Percentiles rank a stretch among this genome's conserved stretches.
These are phyloP conservation scores for Uropetala carovei DNA, from an alignment of 2,888 invertebrate species.

Conservation along the genomic window DNA sequence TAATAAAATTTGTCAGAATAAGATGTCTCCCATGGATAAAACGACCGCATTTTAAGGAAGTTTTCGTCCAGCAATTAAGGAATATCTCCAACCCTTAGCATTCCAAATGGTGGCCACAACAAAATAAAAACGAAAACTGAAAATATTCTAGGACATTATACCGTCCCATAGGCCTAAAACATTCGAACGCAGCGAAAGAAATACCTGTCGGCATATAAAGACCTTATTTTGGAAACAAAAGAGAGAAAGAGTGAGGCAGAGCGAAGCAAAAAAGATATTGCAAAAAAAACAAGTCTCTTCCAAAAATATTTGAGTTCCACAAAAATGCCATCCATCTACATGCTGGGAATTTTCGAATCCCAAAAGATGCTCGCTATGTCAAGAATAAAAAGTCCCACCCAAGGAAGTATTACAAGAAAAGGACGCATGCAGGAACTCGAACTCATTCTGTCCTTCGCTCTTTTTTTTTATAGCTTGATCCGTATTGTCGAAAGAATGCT, in stretches of 20 bases:
- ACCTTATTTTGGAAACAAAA: conserved; percentile 56
- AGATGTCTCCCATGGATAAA: not conserved
- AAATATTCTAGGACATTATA: conserved; percentile 26
- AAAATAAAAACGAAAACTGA: conserved; percentile 2
- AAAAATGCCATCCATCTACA: conserved; percentile 36
- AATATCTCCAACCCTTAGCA: conserved; percentile 16
- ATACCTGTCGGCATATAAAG: conserved; percentile 49
- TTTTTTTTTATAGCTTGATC: too few relatives aligned
- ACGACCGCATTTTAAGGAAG: not conserved
- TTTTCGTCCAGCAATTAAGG: not conserved
- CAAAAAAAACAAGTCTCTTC: conserved; percentile 18
- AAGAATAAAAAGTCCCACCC: conserved; percentile 34
- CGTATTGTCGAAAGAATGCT: too few relatives aligned
- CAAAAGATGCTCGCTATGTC: not conserved
- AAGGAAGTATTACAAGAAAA: not conserved
- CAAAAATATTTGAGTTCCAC: conserved; percentile 14
- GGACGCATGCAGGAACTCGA: too few relatives aligned
- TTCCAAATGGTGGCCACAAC: not conserved
- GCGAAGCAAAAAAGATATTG: not conserved
- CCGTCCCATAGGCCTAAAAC: not conserved
- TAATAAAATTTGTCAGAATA: not conserved
- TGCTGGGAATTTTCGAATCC: conserved; percentile 43
- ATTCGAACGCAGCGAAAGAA: not conserved
- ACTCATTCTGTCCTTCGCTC: too few relatives aligned
- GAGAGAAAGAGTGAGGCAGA: not conserved